These are phyloP conservation scores for Empis stercorea DNA, from an alignment of 2,888 invertebrate genomes.

Conservation along the genomic window DNA sequence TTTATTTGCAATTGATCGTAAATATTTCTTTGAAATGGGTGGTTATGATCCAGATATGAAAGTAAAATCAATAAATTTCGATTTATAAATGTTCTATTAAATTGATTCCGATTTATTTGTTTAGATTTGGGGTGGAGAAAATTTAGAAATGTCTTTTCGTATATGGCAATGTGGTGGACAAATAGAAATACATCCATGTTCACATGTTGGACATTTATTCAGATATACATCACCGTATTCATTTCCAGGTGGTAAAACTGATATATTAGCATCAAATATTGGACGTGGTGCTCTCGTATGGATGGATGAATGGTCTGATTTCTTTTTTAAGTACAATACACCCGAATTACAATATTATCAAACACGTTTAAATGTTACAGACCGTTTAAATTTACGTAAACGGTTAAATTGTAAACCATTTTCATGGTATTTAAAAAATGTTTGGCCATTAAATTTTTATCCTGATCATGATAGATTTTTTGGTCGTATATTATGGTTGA, in stretches of 20 bases:
- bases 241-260: slow-evolving; percentile 82
- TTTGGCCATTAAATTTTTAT: slow-evolving; percentile 95
- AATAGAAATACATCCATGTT: slow-evolving; percentile 84
- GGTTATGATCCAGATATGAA: slow-evolving; percentile 87
- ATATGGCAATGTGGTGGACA: slow-evolving; percentile 92
- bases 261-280: slow-evolving; percentile 69
- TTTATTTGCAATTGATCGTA: slow-evolving; percentile 65
- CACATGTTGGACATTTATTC: slow-evolving; percentile 87
- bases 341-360: neutral
- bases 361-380: slow-evolving; percentile 36
- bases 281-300: slow-evolving; percentile 90
- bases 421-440: slow-evolving; percentile 83
- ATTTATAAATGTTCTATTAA: neutral
- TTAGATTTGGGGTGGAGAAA: slow-evolving; percentile 94
- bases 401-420: slow-evolving; percentile 73
- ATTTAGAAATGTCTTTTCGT: slow-evolving; percentile 91
- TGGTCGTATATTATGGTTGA: slow-evolving; percentile 55
- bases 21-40: slow-evolving; percentile 79
- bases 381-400: slow-evolving; percentile 54
- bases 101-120: neutral
- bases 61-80: too few species aligned
- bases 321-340: slow-evolving; percentile 72
- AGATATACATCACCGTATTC: slow-evolving; percentile 88
- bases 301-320: slow-evolving; percentile 96
- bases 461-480: slow-evolving; percentile 79